Conservation (phyloP, 1,140 invertebrate species). For the Platorchestia sp. region DNA sequence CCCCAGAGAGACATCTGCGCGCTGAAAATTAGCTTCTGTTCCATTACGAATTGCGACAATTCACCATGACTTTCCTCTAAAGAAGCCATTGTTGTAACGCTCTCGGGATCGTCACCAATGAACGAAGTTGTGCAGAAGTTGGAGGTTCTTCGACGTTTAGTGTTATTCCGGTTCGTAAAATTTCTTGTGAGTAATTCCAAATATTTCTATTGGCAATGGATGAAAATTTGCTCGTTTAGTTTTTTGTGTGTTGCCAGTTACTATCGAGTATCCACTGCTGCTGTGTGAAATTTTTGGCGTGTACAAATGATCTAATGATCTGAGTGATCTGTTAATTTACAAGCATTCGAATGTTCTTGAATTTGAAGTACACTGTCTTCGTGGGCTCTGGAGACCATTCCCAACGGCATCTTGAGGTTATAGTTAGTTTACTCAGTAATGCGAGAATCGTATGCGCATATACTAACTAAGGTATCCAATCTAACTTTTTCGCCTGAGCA, state of each 20-base stretch:
- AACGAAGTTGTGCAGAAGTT: neutral
- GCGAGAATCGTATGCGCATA: no score
- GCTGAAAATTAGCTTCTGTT: neutral
- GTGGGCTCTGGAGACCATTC: no score
- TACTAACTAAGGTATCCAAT: no score
- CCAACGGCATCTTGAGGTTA: no score
- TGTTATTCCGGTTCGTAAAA: neutral
- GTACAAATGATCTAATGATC: neutral
- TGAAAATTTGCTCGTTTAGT: neutral
- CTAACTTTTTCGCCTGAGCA: no score
- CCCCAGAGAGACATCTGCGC: neutral
- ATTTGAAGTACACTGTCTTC: no score
- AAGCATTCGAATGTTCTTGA: neutral
- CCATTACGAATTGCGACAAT: conserved; percentile 7
- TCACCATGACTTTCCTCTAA: neutral
- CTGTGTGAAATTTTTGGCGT: no score
- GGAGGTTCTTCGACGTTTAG: neutral
- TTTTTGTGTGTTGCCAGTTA: neutral
- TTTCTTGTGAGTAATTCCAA: neutral
- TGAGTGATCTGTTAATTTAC: neutral
- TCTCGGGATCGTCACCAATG: neutral
- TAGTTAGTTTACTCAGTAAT: no score
- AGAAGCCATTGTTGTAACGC: neutral
- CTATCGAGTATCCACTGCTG: neutral
- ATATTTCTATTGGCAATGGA: neutral